Evolutionary conservation across 2,888 invertebrate genomes (phyloP).

Genomic region (Sinhomidia bicolor): DNA sequence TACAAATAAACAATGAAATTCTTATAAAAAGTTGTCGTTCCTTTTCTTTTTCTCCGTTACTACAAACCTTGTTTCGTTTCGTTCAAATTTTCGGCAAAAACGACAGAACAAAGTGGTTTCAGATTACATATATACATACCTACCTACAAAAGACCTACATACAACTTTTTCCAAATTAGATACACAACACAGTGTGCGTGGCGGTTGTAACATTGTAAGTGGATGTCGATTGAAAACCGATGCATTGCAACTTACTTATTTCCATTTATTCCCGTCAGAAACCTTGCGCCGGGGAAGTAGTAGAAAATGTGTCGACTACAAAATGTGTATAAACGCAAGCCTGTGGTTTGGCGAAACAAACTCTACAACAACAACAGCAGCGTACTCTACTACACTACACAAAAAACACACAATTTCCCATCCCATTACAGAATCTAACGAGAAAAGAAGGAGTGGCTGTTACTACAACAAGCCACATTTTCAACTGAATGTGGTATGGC

Average conservation of each 20-base stretch:
- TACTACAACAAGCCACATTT: not conserved
- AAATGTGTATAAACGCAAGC: not conserved
- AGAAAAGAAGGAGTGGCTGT: not conserved
- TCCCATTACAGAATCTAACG: not conserved
- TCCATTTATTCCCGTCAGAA: conserved; percentile 17
- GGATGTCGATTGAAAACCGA: conserved; percentile 25
- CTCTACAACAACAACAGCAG: not conserved
- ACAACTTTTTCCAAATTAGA: too few species aligned
- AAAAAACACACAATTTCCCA: not conserved
- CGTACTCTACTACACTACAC: not conserved
- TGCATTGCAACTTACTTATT: not conserved
- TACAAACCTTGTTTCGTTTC: too few species aligned
- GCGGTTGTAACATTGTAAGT: not conserved
- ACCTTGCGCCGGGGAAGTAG: not conserved
- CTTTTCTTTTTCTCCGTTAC: too few species aligned
- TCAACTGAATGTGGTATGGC: not conserved
- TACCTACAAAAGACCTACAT: too few species aligned
- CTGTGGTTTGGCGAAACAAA: not conserved
- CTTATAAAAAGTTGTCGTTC: too few species aligned
- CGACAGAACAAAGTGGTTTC: too few species aligned
- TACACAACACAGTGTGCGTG: too few species aligned
- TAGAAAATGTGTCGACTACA: not conserved
- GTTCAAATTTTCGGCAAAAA: too few species aligned
- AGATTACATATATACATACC: too few species aligned
- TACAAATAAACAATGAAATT: too few species aligned